A percentile compares a stretch with the other conserved stretches of the same genome.
Conservation (phyloP, 2,888 invertebrate genomes). For the Cephus spinipes region DNA sequence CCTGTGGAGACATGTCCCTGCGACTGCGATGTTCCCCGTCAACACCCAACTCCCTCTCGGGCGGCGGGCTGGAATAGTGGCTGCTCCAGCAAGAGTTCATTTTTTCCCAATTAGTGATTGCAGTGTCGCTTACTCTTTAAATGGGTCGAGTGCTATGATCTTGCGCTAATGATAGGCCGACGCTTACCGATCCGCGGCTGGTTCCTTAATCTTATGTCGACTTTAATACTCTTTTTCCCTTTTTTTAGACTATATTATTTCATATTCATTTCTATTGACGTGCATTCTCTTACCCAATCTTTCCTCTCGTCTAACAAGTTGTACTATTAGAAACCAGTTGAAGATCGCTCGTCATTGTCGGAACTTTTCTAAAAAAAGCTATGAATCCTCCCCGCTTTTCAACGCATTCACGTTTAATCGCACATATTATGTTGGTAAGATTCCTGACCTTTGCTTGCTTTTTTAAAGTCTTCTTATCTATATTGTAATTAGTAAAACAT, state of each 20-base stretch:
- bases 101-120: constrained; percentile 49
- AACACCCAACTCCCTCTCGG: constrained; percentile 67
- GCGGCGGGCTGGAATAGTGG: constrained; percentile 67
- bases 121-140: constrained; percentile 42
- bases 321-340: too few relatives aligned
- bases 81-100: constrained; percentile 49
- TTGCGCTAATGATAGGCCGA: constrained; percentile 11
- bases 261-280: too few relatives aligned
- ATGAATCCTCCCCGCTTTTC: constrained; percentile 22
- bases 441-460: too few relatives aligned
- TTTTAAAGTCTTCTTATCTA: too few relatives aligned
- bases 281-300: too few relatives aligned
- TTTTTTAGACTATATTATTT: too few relatives aligned
- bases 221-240: too few relatives aligned
- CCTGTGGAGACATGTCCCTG: constrained; percentile 86
- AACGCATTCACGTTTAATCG: too few relatives aligned
- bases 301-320: too few relatives aligned
- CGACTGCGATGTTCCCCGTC: constrained; percentile 81
- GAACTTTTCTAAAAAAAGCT: constrained; percentile 51
- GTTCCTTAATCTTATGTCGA: constrained; percentile 33
- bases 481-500: too few relatives aligned
- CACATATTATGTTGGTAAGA: too few relatives aligned
- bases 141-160: constrained; percentile 49
- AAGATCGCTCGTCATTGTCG: constrained; percentile 15
- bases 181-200: constrained; percentile 2